These are phyloP conservation scores for Drymodes brunneopygia DNA, from an alignment of 2,113 vertebrate genomes.

Conservation along the genomic window DNA sequence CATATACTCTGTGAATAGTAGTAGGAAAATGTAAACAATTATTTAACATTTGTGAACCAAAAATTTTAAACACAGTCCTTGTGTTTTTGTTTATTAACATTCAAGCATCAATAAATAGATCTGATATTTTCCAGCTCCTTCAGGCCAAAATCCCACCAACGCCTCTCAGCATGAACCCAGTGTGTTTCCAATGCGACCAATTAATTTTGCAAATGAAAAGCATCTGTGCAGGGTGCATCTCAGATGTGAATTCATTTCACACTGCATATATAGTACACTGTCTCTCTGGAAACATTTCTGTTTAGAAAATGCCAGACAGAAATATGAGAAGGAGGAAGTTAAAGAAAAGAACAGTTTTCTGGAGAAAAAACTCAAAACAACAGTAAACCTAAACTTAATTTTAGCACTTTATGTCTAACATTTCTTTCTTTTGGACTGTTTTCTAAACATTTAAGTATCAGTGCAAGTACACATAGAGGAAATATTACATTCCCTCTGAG, in stretches of 20 bases:
- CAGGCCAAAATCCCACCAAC: not conserved
- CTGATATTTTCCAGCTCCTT: not conserved
- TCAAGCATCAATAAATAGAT: not conserved
- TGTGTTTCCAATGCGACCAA: not conserved
- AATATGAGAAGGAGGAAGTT: not conserved
- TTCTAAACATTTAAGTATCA: not conserved
- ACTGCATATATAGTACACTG: not conserved
- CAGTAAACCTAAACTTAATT: not conserved
- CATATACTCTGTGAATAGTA: not conserved
- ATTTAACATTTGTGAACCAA: not conserved
- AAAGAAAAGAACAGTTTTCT: not conserved
- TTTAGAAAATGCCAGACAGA: not conserved
- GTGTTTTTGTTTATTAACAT: not conserved
- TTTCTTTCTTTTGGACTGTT: not conserved
- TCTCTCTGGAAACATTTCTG: not conserved
- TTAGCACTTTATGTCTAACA: not conserved
- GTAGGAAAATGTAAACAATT: not conserved
- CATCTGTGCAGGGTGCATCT: not conserved
- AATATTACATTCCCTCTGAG: not conserved
- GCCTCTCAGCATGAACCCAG: not conserved
- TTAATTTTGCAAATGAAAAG: slow-evolving; percentile 5
- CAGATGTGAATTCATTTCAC: not conserved
- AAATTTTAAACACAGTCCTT: not conserved
- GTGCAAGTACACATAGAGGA: fast-evolving
- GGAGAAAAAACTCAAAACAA: fast-evolving